Evolutionary conservation across 2,113 vertebrate species (phyloP).

Genomic region (Anoplopoma fimbria): DNA sequence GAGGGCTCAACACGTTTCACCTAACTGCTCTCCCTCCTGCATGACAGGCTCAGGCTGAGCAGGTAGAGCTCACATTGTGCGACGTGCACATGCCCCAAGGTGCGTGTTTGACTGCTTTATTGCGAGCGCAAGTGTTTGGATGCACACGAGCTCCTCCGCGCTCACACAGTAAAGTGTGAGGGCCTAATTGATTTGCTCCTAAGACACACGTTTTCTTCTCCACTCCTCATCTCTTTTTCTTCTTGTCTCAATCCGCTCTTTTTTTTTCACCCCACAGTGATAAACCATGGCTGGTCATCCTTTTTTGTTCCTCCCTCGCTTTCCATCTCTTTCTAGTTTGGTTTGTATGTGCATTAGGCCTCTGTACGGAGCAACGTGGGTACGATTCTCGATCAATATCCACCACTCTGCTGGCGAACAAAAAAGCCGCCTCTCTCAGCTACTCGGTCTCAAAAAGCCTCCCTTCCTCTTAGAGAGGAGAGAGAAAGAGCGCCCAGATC

Average conservation of each 20-base stretch:
- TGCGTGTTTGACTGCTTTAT: not conserved
- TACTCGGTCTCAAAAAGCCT: conserved; percentile 62
- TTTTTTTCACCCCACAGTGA: not conserved
- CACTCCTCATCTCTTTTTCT: conserved; percentile 20
- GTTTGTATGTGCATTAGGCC: conserved; percentile 71
- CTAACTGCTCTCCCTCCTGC: conserved; percentile 72
- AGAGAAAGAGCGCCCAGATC: conserved; percentile 55
- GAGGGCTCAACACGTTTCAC: conserved; percentile 77
- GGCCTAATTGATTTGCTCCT: conserved; percentile 37
- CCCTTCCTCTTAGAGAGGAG: conserved; percentile 41
- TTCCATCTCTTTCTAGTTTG: conserved; percentile 58
- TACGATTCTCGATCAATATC: conserved; percentile 78
- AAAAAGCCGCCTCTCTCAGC: conserved; percentile 48
- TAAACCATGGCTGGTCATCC: conserved; percentile 21
- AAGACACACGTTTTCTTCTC: conserved; percentile 30
- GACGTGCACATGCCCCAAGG: not conserved
- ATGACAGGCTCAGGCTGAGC: conserved; percentile 40
- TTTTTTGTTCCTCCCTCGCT: conserved; percentile 2
- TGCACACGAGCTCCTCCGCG: not conserved
- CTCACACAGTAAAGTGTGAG: not conserved
- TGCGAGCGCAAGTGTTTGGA: conserved; percentile 1
- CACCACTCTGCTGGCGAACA: conserved; percentile 58
- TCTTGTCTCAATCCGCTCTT: conserved; percentile 3
- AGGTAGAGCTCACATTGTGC: conserved; percentile 35
- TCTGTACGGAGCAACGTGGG: conserved; percentile 50